Percentiles rank a stretch among this genome's conserved stretches.
These are phyloP conservation scores for Polypedilum pembai DNA, from an alignment of 1,140 invertebrate genomes.

Conservation along the genomic window DNA sequence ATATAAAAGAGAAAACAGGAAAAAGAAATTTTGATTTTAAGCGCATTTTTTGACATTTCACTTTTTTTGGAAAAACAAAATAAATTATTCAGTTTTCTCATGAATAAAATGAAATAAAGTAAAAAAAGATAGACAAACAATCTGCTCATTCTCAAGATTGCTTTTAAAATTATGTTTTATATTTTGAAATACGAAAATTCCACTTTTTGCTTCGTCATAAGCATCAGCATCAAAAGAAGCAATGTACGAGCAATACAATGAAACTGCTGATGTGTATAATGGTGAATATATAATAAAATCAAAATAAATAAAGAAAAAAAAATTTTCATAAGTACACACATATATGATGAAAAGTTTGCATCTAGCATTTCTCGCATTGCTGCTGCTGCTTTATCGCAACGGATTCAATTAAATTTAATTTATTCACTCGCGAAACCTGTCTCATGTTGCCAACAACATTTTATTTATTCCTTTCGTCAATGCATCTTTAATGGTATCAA, in stretches of 20 bases:
- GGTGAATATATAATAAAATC: constrained; percentile 1
- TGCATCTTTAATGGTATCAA: neutral
- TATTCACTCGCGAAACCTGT: constrained; percentile 16
- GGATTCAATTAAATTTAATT: constrained; percentile 19
- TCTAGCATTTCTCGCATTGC: neutral
- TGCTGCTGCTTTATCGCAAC: constrained; percentile 4
- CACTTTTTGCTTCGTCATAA: neutral
- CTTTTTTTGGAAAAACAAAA: too few species aligned
- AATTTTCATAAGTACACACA: neutral
- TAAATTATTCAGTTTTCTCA: too few species aligned
- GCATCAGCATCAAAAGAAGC: neutral
- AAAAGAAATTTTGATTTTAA: too few species aligned
- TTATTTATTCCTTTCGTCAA: neutral
- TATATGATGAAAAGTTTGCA: constrained; percentile 1
- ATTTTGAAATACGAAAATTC: too few species aligned
- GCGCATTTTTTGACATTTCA: too few species aligned
- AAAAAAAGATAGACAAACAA: too few species aligned
- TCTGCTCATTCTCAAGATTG: too few species aligned
- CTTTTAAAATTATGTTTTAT: too few species aligned
- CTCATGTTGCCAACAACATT: neutral
- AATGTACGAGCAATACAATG: neutral
- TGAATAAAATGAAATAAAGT: too few species aligned
- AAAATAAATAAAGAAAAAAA: constrained; percentile 8
- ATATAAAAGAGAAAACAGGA: neutral
- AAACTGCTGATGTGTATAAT: constrained; percentile 9